phyloP scores from a whole-genome alignment of 2,113 vertebrate species.

The human (Homo sapiens) region GRCh38 chr3:38912001-38912500 shows the following conservation, averaged over 20 bases:
- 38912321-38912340: neutral
- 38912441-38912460: neutral
- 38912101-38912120: too few relatives aligned
- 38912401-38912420: neutral
- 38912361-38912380: neutral
- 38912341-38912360: neutral
- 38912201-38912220: neutral
- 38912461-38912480: neutral
- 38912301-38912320: neutral
- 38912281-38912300: neutral
- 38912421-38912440: neutral
- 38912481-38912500: too few relatives aligned
- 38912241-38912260: neutral
- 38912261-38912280: neutral
- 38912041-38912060: neutral
- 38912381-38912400: neutral
- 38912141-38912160: neutral
- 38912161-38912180: neutral
- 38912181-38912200: neutral
- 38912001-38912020: neutral
- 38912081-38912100: neutral
- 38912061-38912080: neutral
- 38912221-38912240: neutral
- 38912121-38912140: neutral
- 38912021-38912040: neutral